Evolutionary conservation across 2,888 invertebrate genomes (phyloP).

Genomic region (Xestobium rufovillosum): DNA sequence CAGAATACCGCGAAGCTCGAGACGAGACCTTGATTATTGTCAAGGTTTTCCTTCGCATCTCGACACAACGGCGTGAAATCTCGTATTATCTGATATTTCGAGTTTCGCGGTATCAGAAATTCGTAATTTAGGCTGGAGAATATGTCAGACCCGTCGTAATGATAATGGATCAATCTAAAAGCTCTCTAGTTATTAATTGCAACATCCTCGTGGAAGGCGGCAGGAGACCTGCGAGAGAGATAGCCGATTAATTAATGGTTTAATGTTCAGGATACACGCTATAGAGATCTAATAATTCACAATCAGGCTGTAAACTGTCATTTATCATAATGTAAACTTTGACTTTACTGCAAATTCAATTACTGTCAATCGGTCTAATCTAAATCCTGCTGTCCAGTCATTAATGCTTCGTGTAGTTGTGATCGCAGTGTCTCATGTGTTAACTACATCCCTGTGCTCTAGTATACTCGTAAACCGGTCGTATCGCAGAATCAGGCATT

Average conservation of each 20-base stretch:
- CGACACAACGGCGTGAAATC: no score
- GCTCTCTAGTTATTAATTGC: conserved; percentile 19
- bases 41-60: no score
- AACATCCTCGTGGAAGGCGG: no score
- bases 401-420: conserved; percentile 28
- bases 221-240: conserved; percentile 13
- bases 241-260: conserved; percentile 37
- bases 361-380: conserved; percentile 37
- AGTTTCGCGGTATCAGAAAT: no score
- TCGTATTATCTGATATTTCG: no score
- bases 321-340: conserved; percentile 43
- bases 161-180: conserved; percentile 21
- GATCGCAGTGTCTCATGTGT: conserved; percentile 16
- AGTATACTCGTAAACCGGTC: no score
- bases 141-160: conserved; percentile 13
- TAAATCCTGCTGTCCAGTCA: conserved; percentile 27
- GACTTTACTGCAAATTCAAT: conserved; percentile 42
- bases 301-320: conserved; percentile 40
- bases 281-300: conserved; percentile 40
- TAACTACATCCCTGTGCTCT: conserved; percentile 14
- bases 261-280: conserved; percentile 35
- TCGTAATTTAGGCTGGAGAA: no score
- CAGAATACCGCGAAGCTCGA: no score
- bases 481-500: no score
- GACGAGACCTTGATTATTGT: no score